Evolutionary conservation across 2,113 vertebrate species (phyloP), one percentile per base, ranked within the genome.

Genomic region (Pelecanus crispus): DNA sequence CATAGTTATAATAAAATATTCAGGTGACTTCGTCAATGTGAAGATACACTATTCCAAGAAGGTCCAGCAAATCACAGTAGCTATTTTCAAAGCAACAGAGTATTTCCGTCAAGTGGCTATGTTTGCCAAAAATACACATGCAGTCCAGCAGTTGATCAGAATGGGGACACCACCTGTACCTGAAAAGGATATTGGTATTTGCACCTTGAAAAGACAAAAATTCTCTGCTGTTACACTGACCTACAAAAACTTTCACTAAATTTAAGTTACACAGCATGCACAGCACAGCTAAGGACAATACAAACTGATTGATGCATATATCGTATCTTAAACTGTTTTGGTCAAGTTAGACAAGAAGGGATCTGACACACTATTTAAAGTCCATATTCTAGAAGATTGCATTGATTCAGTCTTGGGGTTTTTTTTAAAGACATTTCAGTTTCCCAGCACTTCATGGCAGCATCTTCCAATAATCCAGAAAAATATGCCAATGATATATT

Each of bases 241-340:
- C 80, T 68, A 32, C 58, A 50, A 17, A 77, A 80, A 15, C 38
- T 36, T 34, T 5, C 45, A 6, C 10, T 17, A 12, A 28, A 34
- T 20, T 28, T 5, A 5, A 32, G 38, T 49, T 7, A 7, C 1
- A 24, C 34, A 68, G 8, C 50, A 11, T 3, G 20, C 29, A 63
- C 8, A 20, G 56, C 20, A 42, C 7, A 74, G 68, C 36, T 8
- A 11, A 1, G 22, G 28, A 40, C 25, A 40, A 29, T 3, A 12
- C 44, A 44, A 25, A 14, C 6, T 1, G 2, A 32, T 1, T 20
- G 56, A 59, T 17, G n/a, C 19, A 17, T 10, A 4, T 1, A 31
- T 38, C 1, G 0, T 5, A 22, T 7, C 56, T 42, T 20, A 13
- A 88, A 71, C 10, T 8, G 31, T 4, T 59, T 18, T 18, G 28